Percentiles rank a stretch among this genome's conserved stretches.
Conservation (phyloP, 1,140 invertebrate species). For the Wasmannia auropunctata region DNA sequence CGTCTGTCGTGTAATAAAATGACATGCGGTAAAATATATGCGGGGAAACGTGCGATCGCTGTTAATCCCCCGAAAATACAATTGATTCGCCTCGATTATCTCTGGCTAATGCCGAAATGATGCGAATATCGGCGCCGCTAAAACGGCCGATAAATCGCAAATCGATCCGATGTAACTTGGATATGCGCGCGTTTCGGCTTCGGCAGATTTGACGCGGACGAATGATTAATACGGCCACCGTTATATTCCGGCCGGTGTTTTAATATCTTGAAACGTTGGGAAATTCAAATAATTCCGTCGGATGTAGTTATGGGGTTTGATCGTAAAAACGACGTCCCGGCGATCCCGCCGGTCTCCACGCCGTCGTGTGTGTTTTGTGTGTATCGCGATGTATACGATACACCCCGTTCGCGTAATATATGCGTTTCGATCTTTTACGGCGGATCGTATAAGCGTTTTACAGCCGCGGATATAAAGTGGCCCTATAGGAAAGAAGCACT, state of each 20-base stretch:
- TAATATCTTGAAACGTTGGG: constrained; percentile 42
- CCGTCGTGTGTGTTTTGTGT: constrained; percentile 29
- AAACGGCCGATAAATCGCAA: constrained; percentile 46
- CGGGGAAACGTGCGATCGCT: not conserved
- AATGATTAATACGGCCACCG: constrained; percentile 31
- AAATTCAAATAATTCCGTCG: constrained; percentile 49
- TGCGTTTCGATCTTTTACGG: constrained; percentile 55
- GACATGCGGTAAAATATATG: not conserved
- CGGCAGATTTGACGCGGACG: constrained; percentile 26
- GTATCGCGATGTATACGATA: constrained; percentile 33
- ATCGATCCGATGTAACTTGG: constrained; percentile 15
- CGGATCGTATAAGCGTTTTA: constrained; percentile 52
- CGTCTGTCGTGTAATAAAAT: not conserved
- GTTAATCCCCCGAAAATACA: constrained; percentile 10
- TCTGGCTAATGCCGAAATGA: constrained; percentile 30
- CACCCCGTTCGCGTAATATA: constrained; percentile 42
- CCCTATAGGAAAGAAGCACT: constrained; percentile 28
- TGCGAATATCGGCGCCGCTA: constrained; percentile 16
- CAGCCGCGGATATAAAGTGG: constrained; percentile 49
- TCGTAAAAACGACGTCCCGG: constrained; percentile 49
- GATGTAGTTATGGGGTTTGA: constrained; percentile 40
- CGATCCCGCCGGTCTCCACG: constrained; percentile 12
- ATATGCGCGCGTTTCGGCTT: constrained; percentile 4
- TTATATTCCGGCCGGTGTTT: constrained; percentile 20
- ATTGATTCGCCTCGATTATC: constrained; percentile 35